Evolutionary conservation across 2,113 vertebrate genomes (phyloP).

Genomic region (Melozone crissalis): DNA sequence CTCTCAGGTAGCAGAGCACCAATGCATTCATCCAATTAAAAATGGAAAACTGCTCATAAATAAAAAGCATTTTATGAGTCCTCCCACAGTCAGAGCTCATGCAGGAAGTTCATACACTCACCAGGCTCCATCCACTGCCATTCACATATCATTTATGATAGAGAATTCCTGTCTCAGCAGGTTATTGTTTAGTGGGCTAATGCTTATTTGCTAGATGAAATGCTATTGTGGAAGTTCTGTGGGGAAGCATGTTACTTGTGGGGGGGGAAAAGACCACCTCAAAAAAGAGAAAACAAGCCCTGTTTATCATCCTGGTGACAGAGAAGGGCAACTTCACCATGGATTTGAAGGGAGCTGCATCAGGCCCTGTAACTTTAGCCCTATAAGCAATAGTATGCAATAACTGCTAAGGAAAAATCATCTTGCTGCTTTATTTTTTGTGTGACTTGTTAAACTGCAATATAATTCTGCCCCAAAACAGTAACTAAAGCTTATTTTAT

Average conservation of each 20-base stretch:
- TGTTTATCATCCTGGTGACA: background rate
- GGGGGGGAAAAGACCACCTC: background rate
- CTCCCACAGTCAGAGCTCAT: background rate
- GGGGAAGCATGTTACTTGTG: background rate
- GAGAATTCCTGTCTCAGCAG: conserved; percentile 26
- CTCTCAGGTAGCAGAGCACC: background rate
- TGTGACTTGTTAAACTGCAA: background rate
- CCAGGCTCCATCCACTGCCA: background rate
- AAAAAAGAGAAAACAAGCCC: background rate
- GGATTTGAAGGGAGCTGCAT: background rate
- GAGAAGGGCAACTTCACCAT: background rate
- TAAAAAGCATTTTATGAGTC: background rate
- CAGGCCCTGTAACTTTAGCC: background rate
- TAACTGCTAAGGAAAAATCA: background rate
- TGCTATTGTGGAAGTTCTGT: background rate
- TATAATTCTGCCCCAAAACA: background rate
- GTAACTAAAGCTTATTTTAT: background rate
- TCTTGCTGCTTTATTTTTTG: conserved; percentile 32
- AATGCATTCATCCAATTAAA: background rate
- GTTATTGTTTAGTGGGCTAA: conserved; percentile 50
- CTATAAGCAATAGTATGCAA: conserved; percentile 7
- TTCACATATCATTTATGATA: background rate
- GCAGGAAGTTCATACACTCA: background rate
- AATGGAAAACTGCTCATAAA: background rate
- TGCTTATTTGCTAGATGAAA: background rate